A percentile compares a stretch with the other conserved stretches of the same genome.
Evolutionary conservation across 2,888 invertebrate species (phyloP).

Genomic region (Thereva nobilitata): DNA sequence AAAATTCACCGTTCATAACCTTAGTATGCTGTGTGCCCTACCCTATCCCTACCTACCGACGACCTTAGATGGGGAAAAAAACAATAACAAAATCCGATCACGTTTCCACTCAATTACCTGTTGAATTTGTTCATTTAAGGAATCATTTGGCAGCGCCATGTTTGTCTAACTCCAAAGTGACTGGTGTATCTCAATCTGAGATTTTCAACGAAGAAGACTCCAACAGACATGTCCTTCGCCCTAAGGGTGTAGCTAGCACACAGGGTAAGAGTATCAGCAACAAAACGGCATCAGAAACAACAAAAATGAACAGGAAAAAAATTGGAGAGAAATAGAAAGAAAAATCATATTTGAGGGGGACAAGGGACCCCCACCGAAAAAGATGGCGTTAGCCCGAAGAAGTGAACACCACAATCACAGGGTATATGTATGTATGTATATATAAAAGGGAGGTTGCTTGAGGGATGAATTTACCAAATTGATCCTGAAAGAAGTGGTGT

Average conservation of each 20-base stretch:
- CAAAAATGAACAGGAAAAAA: not conserved
- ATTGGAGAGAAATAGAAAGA: conserved; percentile 14
- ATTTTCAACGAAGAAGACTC: conserved; percentile 18
- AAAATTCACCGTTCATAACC: no score
- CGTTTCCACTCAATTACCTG: conserved; percentile 58
- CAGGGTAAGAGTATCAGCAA: not conserved
- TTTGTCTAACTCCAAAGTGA: conserved; percentile 35
- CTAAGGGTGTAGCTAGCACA: not conserved
- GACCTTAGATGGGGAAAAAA: conserved; percentile 19
- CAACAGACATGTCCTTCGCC: conserved; percentile 23
- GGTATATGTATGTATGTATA: no score
- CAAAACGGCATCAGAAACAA: not conserved
- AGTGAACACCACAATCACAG: no score
- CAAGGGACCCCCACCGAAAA: conserved; percentile 18
- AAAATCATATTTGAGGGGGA: conserved; percentile 37
- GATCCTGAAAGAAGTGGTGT: conserved; percentile 43
- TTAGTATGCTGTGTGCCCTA: no score
- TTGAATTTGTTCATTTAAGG: conserved; percentile 47
- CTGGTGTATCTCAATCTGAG: conserved; percentile 30
- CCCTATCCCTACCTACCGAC: no score
- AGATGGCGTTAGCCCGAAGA: not conserved
- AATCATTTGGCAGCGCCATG: conserved; percentile 38
- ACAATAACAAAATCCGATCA: conserved; percentile 54
- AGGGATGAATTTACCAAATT: conserved; percentile 42
- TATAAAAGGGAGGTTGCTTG: conserved; percentile 4